Conservation (phyloP, 2,888 invertebrate species). For the Sarcophaga carnaria region DNA sequence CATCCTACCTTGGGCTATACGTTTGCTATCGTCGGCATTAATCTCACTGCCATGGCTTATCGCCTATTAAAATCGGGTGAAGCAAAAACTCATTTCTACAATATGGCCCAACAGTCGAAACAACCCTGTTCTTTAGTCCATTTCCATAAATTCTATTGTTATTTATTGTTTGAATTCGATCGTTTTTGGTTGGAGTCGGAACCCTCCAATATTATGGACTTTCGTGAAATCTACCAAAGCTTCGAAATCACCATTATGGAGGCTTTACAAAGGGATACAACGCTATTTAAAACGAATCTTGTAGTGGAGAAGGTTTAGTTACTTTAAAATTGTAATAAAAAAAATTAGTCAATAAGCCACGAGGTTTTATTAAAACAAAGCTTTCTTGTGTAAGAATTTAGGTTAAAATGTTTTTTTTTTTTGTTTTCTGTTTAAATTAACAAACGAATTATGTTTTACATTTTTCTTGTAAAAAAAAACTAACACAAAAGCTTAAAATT, state of each 20-base stretch:
- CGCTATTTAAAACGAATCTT: slow-evolving; percentile 91
- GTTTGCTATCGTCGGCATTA: slow-evolving; percentile 96
- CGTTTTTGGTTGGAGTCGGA: slow-evolving; percentile 96
- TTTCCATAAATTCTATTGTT: slow-evolving; percentile 97
- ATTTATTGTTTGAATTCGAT: slow-evolving; percentile 96
- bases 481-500: not conserved
- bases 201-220: slow-evolving; percentile 97
- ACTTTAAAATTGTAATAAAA: not conserved
- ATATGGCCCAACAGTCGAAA: slow-evolving; percentile 84
- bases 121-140: slow-evolving; percentile 86
- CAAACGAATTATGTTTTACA: too few relatives aligned
- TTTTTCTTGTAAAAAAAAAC: too few relatives aligned
- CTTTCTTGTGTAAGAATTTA: too few relatives aligned
- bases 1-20: slow-evolving; percentile 95
- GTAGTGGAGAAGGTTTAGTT: slow-evolving; percentile 87
- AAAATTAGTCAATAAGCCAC: not conserved
- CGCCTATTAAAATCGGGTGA: slow-evolving; percentile 90
- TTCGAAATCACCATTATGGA: slow-evolving; percentile 90
- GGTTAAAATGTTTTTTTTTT: too few relatives aligned
- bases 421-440: too few relatives aligned
- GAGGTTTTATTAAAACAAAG: too few relatives aligned
- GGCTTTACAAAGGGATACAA: slow-evolving; percentile 86
- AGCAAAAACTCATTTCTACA: slow-evolving; percentile 96
- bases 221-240: slow-evolving; percentile 91
- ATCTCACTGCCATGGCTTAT: slow-evolving; percentile 95